Percentiles rank a stretch among this genome's conserved stretches.
phyloP scores from a whole-genome alignment of 2,888 invertebrate genomes.

The Lithophane socia region DNA sequence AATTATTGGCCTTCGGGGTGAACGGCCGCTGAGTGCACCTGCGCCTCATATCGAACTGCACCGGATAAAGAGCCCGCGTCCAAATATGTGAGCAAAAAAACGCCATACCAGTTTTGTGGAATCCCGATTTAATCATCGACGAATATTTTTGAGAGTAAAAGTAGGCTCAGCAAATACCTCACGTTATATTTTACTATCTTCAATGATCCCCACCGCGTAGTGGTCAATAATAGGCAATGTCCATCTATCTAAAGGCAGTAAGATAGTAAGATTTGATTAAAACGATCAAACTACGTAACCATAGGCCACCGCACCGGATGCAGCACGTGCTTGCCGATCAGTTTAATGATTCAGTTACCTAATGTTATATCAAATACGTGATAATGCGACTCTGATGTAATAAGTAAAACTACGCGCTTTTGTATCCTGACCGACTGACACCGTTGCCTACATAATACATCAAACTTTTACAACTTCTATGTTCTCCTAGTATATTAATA shows the following conservation, averaged over 20 bases:
- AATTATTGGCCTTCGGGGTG: slow-evolving; percentile 79
- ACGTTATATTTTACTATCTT: slow-evolving; percentile 21
- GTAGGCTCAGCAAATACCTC: slow-evolving; percentile 9
- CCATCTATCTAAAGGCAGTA: slow-evolving; percentile 1
- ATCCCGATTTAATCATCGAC: slow-evolving; percentile 60
- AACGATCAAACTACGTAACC: slow-evolving; percentile 46
- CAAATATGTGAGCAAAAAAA: slow-evolving; percentile 85
- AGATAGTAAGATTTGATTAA: slow-evolving; percentile 51
- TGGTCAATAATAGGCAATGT: slow-evolving; percentile 7
- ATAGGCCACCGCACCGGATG: slow-evolving; percentile 65
- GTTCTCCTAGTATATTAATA: slow-evolving; percentile 25
- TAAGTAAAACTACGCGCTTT: slow-evolving; percentile 49
- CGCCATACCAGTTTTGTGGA: slow-evolving; percentile 74
- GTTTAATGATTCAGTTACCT: slow-evolving; percentile 60
- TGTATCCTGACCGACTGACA: slow-evolving; percentile 65
- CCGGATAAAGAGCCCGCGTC: slow-evolving; percentile 75
- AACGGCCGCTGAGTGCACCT: slow-evolving; percentile 85
- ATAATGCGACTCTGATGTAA: slow-evolving; percentile 55
- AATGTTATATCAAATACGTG: slow-evolving; percentile 53
- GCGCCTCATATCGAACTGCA: slow-evolving; percentile 75
- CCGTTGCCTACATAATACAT: slow-evolving; percentile 37
- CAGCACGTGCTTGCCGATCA: slow-evolving; percentile 60
- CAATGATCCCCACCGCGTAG: background rate
- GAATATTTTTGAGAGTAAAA: slow-evolving; percentile 51
- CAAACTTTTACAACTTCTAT: slow-evolving; percentile 27